Evolutionary conservation across 2,797 vertebrate genomes (phyloP), one percentile per base, ranked within the genome.

Genomic region (Acipenser transmontanus): DNA sequence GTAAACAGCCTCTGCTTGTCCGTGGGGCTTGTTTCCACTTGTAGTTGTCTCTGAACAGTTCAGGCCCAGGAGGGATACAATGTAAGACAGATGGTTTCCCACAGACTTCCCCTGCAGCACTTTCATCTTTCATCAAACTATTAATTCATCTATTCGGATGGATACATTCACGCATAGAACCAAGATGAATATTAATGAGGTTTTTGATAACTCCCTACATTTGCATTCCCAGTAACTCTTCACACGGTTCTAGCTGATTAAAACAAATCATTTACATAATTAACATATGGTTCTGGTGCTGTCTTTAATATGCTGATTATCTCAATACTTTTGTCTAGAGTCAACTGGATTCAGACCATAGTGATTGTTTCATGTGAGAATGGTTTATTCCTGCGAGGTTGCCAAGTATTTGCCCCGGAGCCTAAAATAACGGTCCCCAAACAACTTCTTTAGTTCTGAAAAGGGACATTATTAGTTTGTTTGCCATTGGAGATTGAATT

Each of bases 231-330:
- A 84, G 90, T 93, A 92, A 94, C 91, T 92, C 88, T 89, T 93
- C 94, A 95, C 94, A 93, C 93, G 93, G 91, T 91, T 92, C 88
- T 90, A 90, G 88, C 92, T 94, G 94, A 97, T 95, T 94, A 95
- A 93, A 95, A 94, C 88, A 89, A 94, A 93, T 94, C 91, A 95
- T 97, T 95, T 94, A 94, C 93, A 97, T 96, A 94, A 95, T 95
- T 95, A 95, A 94, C 94, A 95, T 95, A 96, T 94, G 93, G 93
- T 93, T 93, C 89, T 89, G 91, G 87, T 90, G 88, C 92, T 93
- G 90, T 82, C 89, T 94, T 93, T 95, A 94, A 94, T 93, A 91
- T 93, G 90, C 92, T 92, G 91, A 94, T 94, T 91, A 93, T 90
- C 87, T 89, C 83, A 77, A 82, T 89, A 89, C 89, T 91, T 92